Percentiles rank a stretch among this genome's conserved stretches.
Evolutionary conservation across 2,888 invertebrate species (phyloP).

Genomic region (Oscheius sp.): DNA sequence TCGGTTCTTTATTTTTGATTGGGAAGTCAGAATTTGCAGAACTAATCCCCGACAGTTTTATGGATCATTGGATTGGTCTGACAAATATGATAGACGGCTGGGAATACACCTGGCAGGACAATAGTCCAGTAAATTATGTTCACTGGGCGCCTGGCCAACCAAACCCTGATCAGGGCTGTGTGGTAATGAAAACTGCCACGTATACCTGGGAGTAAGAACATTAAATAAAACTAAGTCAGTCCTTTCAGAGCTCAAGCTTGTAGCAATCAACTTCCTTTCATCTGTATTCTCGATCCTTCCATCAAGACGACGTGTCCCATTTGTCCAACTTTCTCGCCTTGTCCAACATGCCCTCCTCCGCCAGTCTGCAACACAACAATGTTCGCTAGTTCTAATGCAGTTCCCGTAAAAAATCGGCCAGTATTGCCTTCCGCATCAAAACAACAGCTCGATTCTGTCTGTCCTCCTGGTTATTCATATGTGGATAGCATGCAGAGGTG

Average conservation of each 20-base stretch:
- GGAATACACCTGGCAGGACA: not conserved
- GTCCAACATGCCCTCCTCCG: conserved; percentile 6
- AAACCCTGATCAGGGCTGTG: not conserved
- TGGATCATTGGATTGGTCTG: conserved; percentile 13
- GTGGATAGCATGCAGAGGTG: no score
- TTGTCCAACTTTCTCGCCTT: not conserved
- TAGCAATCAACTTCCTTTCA: not conserved
- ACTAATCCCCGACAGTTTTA: not conserved
- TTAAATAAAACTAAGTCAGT: no score
- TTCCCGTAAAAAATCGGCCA: no score
- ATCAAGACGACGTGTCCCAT: not conserved
- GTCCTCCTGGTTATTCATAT: no score
- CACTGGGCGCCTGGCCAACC: not conserved
- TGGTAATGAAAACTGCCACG: not conserved
- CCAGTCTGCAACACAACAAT: not conserved
- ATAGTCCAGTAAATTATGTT: not conserved
- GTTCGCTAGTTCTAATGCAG: no score
- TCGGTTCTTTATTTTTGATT: not conserved
- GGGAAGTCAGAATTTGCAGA: not conserved
- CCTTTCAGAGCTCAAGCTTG: not conserved
- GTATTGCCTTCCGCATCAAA: no score
- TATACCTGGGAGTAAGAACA: conserved; percentile 1
- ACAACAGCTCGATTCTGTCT: not conserved
- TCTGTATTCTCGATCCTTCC: conserved; percentile 2
- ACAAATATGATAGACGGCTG: not conserved